These are phyloP conservation scores for Hecatera dysodea DNA, from an alignment of 2,888 invertebrate species.

Conservation along the genomic window DNA sequence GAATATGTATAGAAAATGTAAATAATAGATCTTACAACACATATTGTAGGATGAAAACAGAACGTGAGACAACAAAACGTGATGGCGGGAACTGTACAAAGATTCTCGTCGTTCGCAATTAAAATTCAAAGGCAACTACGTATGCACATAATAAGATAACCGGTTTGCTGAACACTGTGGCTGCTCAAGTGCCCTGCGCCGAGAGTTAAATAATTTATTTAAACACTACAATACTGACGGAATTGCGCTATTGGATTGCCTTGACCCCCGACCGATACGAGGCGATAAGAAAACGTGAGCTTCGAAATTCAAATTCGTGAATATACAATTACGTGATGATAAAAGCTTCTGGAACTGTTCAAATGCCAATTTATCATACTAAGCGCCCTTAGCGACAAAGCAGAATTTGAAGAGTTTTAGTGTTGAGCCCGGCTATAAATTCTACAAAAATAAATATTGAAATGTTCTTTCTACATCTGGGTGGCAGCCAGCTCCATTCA, in stretches of 20 bases:
- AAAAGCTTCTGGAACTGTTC: constrained; percentile 4
- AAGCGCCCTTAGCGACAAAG: neutral
- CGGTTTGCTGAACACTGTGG: constrained; percentile 44
- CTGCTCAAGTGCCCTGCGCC: constrained; percentile 1
- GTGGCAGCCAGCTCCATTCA: constrained; percentile 11
- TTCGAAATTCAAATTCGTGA: constrained; percentile 19
- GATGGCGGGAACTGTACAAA: constrained; percentile 29
- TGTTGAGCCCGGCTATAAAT: neutral
- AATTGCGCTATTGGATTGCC: constrained; percentile 45
- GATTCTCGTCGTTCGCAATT: constrained; percentile 40
- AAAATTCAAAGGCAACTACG: constrained; percentile 53
- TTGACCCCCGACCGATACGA: constrained; percentile 57
- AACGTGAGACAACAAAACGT: constrained; percentile 41
- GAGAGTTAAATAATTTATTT: constrained; percentile 35
- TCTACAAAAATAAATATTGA: neutral
- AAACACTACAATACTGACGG: constrained; percentile 30
- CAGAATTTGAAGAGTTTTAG: constrained; percentile 2
- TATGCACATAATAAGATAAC: constrained; percentile 52
- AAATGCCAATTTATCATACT: neutral
- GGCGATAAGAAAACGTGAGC: constrained; percentile 34
- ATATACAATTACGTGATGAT: constrained; percentile 17
- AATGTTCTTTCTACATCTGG: constrained; percentile 3
- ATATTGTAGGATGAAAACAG: constrained; percentile 43
- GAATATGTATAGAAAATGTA: constrained; percentile 39
- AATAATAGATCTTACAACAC: constrained; percentile 32